These are phyloP conservation scores for Cyclophora albipunctata DNA, from an alignment of 2,888 invertebrate genomes.

Conservation along the genomic window DNA sequence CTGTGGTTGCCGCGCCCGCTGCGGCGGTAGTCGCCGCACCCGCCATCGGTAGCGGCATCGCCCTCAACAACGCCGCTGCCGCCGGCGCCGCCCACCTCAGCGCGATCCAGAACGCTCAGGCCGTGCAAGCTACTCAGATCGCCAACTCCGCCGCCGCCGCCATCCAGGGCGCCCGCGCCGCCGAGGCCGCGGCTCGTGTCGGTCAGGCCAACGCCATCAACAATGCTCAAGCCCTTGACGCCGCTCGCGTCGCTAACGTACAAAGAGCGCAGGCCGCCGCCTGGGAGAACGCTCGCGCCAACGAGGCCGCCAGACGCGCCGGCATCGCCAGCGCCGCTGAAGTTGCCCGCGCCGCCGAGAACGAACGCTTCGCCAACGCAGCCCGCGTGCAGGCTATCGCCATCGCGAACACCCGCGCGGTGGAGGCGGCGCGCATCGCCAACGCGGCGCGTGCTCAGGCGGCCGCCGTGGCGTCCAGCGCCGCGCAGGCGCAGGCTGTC, in stretches of 20 bases:
- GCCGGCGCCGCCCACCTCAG: constrained; percentile 63
- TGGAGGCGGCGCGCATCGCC: constrained; percentile 63
- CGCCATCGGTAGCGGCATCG: constrained; percentile 39
- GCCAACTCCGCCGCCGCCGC: constrained; percentile 62
- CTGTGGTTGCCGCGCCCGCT: constrained; percentile 16
- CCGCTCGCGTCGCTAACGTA: constrained; percentile 56
- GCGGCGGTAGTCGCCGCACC: constrained; percentile 24
- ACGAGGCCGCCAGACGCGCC: constrained; percentile 59
- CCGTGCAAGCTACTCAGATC: constrained; percentile 59
- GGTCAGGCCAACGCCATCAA: constrained; percentile 59
- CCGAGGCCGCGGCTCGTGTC: constrained; percentile 59
- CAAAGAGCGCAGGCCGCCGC: constrained; percentile 68
- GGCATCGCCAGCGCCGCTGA: constrained; percentile 46
- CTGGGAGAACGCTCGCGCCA: constrained; percentile 57
- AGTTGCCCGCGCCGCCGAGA: constrained; percentile 46
- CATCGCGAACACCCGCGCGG: constrained; percentile 59
- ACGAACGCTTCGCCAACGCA: constrained; percentile 56
- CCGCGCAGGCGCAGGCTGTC: constrained; percentile 54
- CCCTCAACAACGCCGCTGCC: constrained; percentile 58
- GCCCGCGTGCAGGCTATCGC: constrained; percentile 63
- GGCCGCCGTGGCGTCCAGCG: constrained; percentile 46
- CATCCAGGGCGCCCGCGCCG: constrained; percentile 59
- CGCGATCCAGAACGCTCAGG: constrained; percentile 66
- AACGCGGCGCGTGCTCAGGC: constrained; percentile 44
- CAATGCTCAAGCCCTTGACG: constrained; percentile 62